Percentiles rank a stretch among this genome's conserved stretches.
Conservation (phyloP, 2,113 vertebrate genomes). For the Clarias macrocephalus region DNA sequence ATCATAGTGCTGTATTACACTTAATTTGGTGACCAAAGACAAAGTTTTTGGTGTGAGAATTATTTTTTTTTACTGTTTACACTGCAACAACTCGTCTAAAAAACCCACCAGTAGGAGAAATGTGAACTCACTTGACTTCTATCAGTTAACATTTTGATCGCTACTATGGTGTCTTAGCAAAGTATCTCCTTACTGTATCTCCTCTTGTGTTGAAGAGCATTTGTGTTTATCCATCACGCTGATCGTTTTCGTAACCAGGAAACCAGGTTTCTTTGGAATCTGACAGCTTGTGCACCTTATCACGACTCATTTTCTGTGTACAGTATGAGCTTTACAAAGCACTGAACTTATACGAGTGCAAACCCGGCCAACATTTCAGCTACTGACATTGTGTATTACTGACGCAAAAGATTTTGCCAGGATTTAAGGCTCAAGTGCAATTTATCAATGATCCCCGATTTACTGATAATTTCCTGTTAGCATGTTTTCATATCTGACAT, state of each 20-base stretch:
- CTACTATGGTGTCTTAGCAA: no score
- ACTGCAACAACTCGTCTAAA: background rate
- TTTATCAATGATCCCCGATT: background rate
- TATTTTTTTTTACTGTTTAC: background rate
- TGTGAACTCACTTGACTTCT: background rate
- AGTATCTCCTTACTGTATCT: background rate
- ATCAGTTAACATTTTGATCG: no score
- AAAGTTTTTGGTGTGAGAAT: background rate
- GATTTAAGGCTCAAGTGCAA: slow-evolving; percentile 44
- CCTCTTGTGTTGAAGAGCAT: background rate
- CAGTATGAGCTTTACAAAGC: background rate
- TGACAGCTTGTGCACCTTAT: background rate
- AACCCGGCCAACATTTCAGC: background rate
- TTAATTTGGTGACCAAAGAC: background rate
- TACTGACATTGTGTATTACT: slow-evolving; percentile 1
- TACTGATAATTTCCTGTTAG: background rate
- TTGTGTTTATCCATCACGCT: background rate
- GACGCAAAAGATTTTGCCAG: background rate
- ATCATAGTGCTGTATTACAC: background rate
- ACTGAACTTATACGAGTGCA: background rate
- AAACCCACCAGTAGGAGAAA: background rate
- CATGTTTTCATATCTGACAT: background rate
- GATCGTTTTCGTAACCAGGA: background rate
- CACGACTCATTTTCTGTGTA: background rate
- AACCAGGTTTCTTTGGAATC: background rate